Base-by-base conservation (phyloP, 2,888 invertebrate species). In the Cylloceria caligata region DNA sequence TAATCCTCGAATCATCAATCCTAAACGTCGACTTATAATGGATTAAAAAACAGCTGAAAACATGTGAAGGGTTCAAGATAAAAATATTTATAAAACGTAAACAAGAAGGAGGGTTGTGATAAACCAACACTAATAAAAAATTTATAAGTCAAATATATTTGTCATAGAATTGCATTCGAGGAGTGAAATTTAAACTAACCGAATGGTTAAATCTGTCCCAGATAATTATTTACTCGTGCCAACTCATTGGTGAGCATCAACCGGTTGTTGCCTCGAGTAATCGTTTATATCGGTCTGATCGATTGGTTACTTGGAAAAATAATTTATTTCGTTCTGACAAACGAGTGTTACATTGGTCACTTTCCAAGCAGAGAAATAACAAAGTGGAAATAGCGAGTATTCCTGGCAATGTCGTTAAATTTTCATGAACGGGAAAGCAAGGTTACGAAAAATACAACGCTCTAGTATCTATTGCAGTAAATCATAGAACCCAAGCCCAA, bases 401-500 rank as follows among this genome's bases (percentile, higher is more conserved):
- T 47, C 27, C 65, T 27, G 11, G 2, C 34, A 21, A 19, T 27
- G 24, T 24, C 57, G 30, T 79, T 65, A 73, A 27, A 71, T 72
- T 11, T 21, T 60, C 57, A 36, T 19, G 57, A 52, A 55, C 34
- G 24, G 49, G 11, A 27, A 24, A 27, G n/a, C n/a, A 30, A 60
- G 5, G 19, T 0, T 9, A 36, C 52, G n/a, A n/a, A 45, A 11
- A 78, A 27, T 49, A 64, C 30, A 6, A 45, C 7, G 68, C 47
- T 27, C 7, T 27, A 11, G 39, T 27, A 24, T 39, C 24, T 19
- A 24, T 36, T 42, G 27, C 65, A 71, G 75, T 75, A 67, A 83
- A 83, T 80, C 72, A 72, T 71, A 76, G 82, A 55, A 52, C 47
- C 47, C 52, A 30, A 76, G 67, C 79, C 71, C 71, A 67, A 60